phyloP scores from a whole-genome alignment of 2,113 vertebrate species.

The Salvator merianae region DNA sequence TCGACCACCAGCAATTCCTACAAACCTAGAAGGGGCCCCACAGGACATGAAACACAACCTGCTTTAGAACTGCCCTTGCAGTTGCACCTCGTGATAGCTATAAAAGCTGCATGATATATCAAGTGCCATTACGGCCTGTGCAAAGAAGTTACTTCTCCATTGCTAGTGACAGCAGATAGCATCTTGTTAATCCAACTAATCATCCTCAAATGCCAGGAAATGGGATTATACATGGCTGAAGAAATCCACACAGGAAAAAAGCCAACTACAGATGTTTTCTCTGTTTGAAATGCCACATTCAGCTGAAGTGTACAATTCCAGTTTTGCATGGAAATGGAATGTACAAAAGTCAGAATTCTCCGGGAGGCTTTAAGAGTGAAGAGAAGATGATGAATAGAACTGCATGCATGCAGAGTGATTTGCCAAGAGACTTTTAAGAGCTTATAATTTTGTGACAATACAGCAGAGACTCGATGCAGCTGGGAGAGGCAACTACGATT shows the following conservation, averaged over 20 bases:
- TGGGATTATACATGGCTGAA: slow-evolving; percentile 31
- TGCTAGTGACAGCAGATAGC: slow-evolving; percentile 34
- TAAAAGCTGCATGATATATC: slow-evolving; percentile 43
- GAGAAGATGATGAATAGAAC: not conserved
- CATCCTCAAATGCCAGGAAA: slow-evolving; percentile 54
- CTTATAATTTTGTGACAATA: not conserved
- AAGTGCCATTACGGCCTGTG: slow-evolving; percentile 50
- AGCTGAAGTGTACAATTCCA: slow-evolving; percentile 19
- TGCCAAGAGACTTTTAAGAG: not conserved
- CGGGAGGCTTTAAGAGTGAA: not conserved
- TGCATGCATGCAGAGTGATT: not conserved
- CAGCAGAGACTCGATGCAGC: not conserved
- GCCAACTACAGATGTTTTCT: slow-evolving; percentile 44
- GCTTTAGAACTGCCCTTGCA: slow-evolving; percentile 45
- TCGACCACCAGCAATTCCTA: slow-evolving; percentile 69
- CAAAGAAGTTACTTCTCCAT: slow-evolving; percentile 32
- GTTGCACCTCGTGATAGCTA: slow-evolving; percentile 28
- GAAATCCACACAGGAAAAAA: slow-evolving; percentile 26
- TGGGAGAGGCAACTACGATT: not conserved
- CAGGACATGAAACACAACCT: slow-evolving; percentile 51
- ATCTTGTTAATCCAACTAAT: slow-evolving; percentile 58
- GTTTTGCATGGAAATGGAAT: not conserved
- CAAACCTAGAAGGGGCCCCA: slow-evolving; percentile 55
- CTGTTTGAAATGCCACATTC: slow-evolving; percentile 34
- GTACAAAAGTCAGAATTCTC: not conserved